Base-by-base conservation (phyloP, 1,140 invertebrate genomes). In the Schmidtea mediterranea region DNA sequence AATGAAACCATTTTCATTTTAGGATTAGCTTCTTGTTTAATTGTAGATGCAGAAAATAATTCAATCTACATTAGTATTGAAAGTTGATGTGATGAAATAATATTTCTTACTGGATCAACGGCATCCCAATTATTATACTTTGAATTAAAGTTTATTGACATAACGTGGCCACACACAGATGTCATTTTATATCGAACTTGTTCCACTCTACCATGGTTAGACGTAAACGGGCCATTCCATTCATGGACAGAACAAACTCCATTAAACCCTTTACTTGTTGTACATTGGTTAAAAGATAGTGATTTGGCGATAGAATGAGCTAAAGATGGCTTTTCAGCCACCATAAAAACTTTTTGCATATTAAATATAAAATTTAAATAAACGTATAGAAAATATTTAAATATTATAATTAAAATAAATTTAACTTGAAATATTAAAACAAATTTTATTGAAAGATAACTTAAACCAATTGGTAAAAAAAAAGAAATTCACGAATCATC, bases 81-180 rank as follows among this genome's bases (percentile, higher is more conserved):
- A 39, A 6, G 8, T 46, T 47, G 9, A 47, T 39, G 9, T 10
- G 9, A 13, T 45, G 8, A 47, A n/a, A n/a, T 32, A 36, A 32
- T 9, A 32, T 39, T 13, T 67, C 70, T 69, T 69, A 84, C 78
- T 9, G 90, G 90, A 70, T 97, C 87, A 26, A 90, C 82, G 67
- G 78, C 77, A 59, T 97, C 84, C 92, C 90, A 98, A 57, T 82
- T 92, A 61, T 95, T 97, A 59, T 82, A 97, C 67, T 87, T 89
- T 1, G 32, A 21, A 22, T 23, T 12, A 62, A 98, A 97, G 69
- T 98, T 89, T 53, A 90, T 69, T 36, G 76, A 78, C 80, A 90
- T 87, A 0, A 97, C 86, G 70, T 97, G 90, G 3, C 90, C 90
- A 67, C 86, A 95, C 0, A 97, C 90, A 2, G 83, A 90, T 3